Base-by-base conservation (phyloP, 1,140 invertebrate species). In the Drosophila serrata region DNA sequence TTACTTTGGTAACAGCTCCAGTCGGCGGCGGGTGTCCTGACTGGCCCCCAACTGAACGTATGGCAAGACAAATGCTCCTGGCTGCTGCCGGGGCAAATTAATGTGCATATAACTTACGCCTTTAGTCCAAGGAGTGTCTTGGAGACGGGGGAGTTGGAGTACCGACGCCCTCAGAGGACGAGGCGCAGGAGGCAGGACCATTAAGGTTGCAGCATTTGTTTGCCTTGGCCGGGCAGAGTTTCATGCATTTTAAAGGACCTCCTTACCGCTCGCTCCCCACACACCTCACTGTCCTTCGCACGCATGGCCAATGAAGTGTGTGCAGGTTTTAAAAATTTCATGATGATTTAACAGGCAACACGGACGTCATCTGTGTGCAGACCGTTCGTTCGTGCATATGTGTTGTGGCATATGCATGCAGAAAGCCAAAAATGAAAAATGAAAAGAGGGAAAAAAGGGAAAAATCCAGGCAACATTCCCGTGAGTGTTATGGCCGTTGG, bases 101-200 rank as follows among this genome's bases (percentile, higher is more conserved):
- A 87, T 87, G 79, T 87, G 84, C 82, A 88, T 87, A 87, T 87
- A 87, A 87, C 82, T 87, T 87, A 87, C 72, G 80, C 79, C 86
- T 87, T 86, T 75, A 82, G 62, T 43, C 57, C 48, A 57, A 65
- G 37, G 33, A 80, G 45, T 43, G 53, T 27, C 35, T 27, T 11
- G 45, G 45, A 57, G 24, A 37, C 9, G 43, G 17, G 49, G 40
- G 45, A 13, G 53, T 15, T 24, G 64, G 17, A 29, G 40, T 19
- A 12, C 17, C 42, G 11, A n/a, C 48, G 24, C 40, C 13, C 13
- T 46, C 12, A n/a, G 15, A 19, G 15, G 29, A 24, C 11, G 31
- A 11, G 43, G 27, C 12, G 33, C 22, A 13, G 22, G 33, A 24
- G 40, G 49, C 24, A 31, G 37, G 35, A 17, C 65, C 65, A 79